A percentile compares a stretch with the other conserved stretches of the same genome.
Conservation (phyloP, 2,797 vertebrate species). For the Notoglanidium macrostoma region DNA sequence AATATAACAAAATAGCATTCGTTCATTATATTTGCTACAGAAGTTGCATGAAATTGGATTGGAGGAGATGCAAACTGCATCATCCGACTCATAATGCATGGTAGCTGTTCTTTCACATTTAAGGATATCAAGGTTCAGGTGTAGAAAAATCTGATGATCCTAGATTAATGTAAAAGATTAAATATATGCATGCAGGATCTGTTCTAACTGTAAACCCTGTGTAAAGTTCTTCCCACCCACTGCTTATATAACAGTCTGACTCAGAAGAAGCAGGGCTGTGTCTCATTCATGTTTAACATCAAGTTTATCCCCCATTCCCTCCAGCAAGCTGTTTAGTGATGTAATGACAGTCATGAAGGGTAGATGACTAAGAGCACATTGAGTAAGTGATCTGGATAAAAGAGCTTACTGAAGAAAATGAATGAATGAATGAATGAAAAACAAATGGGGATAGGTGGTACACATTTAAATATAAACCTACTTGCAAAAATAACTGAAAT, state of each 20-base stretch:
- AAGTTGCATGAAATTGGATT: neutral
- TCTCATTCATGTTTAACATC: conserved; percentile 19
- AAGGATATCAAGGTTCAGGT: neutral
- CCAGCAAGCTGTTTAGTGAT: neutral
- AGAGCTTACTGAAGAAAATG: too few relatives aligned
- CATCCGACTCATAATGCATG: neutral
- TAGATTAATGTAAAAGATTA: neutral
- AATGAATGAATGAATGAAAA: neutral
- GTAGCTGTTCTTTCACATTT: neutral
- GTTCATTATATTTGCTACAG: neutral
- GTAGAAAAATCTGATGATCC: neutral
- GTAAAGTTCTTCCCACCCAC: neutral
- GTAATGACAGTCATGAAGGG: neutral
- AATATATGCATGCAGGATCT: neutral
- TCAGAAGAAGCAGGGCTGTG: neutral
- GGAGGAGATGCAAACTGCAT: neutral
- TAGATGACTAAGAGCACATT: neutral
- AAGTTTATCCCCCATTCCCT: neutral
- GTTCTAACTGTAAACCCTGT: neutral
- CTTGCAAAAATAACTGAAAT: neutral
- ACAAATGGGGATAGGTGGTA: neutral
- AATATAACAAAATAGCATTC: neutral
- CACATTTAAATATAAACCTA: neutral
- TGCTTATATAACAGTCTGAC: conserved; percentile 20
- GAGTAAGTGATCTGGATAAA: neutral